Conservation (phyloP, 92 coral and sea anemone genomes). For the Meandrina meandrites region DNA sequence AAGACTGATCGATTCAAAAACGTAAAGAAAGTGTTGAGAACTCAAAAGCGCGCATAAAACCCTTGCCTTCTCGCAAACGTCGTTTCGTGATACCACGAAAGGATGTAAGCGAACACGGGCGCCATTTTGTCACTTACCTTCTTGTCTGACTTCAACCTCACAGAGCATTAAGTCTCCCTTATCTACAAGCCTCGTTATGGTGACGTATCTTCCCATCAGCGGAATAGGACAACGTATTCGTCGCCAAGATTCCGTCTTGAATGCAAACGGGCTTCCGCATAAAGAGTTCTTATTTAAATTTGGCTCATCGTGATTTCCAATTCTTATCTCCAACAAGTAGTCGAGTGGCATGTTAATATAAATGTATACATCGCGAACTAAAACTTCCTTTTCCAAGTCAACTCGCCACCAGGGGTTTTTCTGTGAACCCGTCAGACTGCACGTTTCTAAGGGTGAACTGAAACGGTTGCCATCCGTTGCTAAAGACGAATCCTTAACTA, state of each 20-base stretch:
- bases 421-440: conserved; percentile 13
- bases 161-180: conserved; percentile 14
- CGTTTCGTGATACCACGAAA: too few species aligned
- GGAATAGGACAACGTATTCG: conserved; percentile 29
- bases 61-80: too few species aligned
- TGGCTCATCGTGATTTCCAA: conserved; percentile 17
- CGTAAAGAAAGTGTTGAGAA: too few species aligned
- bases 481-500: neutral
- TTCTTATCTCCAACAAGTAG: conserved; percentile 20
- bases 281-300: neutral
- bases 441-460: neutral
- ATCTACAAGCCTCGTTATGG: conserved; percentile 22
- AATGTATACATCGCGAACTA: conserved; percentile 22
- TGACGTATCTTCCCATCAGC: conserved; percentile 17
- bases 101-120: too few species aligned
- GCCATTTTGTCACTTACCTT: too few species aligned
- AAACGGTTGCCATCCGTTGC: conserved; percentile 34
- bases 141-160: conserved; percentile 35
- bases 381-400: conserved; percentile 18
- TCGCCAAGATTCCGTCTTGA: neutral
- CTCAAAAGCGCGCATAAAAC: too few species aligned
- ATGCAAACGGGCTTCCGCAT: conserved; percentile 7
- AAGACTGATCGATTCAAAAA: too few species aligned
- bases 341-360: neutral
- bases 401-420: conserved; percentile 41